Conservation (phyloP, 2,888 invertebrate species). For the Tipula vernalis region DNA sequence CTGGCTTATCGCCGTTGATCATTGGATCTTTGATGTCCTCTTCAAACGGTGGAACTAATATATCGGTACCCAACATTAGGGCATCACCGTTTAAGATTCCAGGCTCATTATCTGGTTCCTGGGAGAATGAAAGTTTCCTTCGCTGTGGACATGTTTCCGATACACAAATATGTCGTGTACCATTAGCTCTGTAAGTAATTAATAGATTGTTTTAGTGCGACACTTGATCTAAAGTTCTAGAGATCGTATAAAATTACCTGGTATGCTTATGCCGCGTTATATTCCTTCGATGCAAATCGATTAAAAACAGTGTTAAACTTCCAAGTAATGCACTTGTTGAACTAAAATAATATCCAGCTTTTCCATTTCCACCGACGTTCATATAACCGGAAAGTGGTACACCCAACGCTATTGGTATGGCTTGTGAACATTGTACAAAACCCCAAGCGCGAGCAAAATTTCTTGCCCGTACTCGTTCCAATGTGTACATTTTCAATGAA, state of each 20-base stretch:
- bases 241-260: slow-evolving; percentile 17
- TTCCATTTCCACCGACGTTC: slow-evolving; percentile 61
- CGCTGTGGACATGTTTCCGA: slow-evolving; percentile 44
- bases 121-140: slow-evolving; percentile 43
- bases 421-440: slow-evolving; percentile 77
- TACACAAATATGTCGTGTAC: slow-evolving; percentile 42
- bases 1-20: slow-evolving; percentile 48
- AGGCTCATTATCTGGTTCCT: slow-evolving; percentile 43
- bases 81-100: slow-evolving; percentile 36
- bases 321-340: slow-evolving; percentile 66
- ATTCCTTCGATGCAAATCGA: slow-evolving; percentile 63
- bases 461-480: slow-evolving; percentile 71
- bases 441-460: slow-evolving; percentile 84
- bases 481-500: slow-evolving; percentile 79
- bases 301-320: slow-evolving; percentile 64
- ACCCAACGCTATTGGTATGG: slow-evolving; percentile 72
- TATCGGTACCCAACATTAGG: slow-evolving; percentile 39
- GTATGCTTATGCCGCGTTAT: slow-evolving; percentile 59
- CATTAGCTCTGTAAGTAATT: slow-evolving; percentile 35
- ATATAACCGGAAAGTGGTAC: slow-evolving; percentile 66
- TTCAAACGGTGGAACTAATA: slow-evolving; percentile 37
- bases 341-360: slow-evolving; percentile 74
- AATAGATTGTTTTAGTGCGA: neutral
- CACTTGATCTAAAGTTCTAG: neutral
- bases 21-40: slow-evolving; percentile 31